Conservation (phyloP, 2,113 vertebrate species). For the Aleadryas rufinucha region DNA sequence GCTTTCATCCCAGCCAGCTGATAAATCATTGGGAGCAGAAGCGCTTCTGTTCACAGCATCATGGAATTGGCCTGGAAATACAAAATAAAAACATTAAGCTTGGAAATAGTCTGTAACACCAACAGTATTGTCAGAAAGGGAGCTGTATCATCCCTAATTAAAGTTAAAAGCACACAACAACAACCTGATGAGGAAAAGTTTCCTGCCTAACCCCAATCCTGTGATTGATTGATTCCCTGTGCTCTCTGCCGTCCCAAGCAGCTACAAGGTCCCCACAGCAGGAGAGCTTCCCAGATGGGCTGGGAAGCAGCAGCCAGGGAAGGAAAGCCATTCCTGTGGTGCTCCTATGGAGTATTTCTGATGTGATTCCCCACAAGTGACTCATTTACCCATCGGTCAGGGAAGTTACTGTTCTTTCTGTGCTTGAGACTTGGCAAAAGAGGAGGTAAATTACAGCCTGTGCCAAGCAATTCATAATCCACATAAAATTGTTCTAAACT, state of each 20-base stretch:
- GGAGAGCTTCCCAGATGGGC: neutral
- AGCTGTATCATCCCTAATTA: neutral
- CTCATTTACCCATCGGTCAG: neutral
- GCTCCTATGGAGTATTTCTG: neutral
- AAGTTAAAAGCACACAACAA: neutral
- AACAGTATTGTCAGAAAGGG: neutral
- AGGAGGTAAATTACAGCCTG: neutral
- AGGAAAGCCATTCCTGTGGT: neutral
- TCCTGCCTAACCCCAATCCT: neutral
- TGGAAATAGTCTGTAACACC: neutral
- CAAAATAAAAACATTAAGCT: neutral
- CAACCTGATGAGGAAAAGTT: neutral
- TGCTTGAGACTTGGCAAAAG: neutral
- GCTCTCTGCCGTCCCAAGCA: neutral
- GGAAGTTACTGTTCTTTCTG: neutral
- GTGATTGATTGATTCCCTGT: neutral
- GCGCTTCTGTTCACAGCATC: conserved; percentile 31
- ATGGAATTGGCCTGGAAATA: conserved; percentile 28
- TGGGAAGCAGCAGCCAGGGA: neutral
- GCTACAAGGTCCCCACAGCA: neutral
- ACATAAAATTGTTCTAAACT: neutral
- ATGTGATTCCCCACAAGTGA: neutral
- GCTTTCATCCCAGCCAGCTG: conserved; percentile 62
- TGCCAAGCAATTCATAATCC: neutral
- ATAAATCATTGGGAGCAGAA: conserved; percentile 19